Percentiles rank a stretch among this genome's conserved stretches.
Evolutionary conservation across 2,888 invertebrate species (phyloP).

Genomic region (Melipona bicolor): DNA sequence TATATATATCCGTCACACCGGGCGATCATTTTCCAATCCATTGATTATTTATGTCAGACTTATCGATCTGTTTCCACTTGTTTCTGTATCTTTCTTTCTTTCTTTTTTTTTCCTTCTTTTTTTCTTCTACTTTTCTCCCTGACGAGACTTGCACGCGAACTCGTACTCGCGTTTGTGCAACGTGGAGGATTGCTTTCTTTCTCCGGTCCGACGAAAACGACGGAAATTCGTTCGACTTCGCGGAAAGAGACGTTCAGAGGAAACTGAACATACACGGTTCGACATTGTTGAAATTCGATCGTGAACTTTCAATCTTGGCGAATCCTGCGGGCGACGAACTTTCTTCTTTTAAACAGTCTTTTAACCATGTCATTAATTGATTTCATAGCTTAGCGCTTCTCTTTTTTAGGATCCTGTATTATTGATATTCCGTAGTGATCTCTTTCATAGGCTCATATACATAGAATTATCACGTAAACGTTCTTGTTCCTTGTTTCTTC

Average conservation of each 20-base stretch:
- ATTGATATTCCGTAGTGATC: constrained; percentile 57
- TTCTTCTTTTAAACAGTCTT: constrained; percentile 9
- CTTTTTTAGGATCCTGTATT: constrained; percentile 60
- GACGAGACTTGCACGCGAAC: not conserved
- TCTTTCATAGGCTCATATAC: constrained; percentile 53
- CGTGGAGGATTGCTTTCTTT: constrained; percentile 5
- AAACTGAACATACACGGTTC: not conserved
- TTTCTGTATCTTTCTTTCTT: not conserved
- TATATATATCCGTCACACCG: not conserved
- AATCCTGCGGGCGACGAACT: constrained; percentile 43
- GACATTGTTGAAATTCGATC: not conserved
- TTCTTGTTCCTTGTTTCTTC: constrained; percentile 41
- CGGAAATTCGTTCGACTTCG: not conserved
- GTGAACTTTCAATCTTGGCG: constrained; percentile 35
- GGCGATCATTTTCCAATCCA: not conserved
- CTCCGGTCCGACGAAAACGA: not conserved
- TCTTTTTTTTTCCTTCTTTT: not conserved
- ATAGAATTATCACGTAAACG: constrained; percentile 39
- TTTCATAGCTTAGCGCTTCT: constrained; percentile 57
- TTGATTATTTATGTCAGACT: not conserved
- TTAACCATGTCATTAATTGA: constrained; percentile 10
- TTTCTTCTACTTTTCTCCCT: not conserved
- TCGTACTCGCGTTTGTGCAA: not conserved
- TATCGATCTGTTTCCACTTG: not conserved
- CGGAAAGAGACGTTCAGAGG: not conserved